Conservation (phyloP, 2,113 vertebrate genomes). For the Polyodon spathula region DNA sequence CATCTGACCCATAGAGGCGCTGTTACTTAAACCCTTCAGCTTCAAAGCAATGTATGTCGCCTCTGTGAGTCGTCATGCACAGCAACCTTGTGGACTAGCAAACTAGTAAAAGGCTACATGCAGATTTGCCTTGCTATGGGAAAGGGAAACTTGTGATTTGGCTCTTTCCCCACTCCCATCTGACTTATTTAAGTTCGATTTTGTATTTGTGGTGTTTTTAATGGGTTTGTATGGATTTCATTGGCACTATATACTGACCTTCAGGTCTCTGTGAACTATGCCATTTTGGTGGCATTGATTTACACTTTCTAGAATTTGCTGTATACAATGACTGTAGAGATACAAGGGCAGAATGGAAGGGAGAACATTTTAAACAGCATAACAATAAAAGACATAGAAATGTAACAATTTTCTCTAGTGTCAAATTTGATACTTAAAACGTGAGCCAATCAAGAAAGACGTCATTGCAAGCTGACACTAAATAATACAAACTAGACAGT, state of each 20-base stretch:
- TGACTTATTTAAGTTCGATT: not conserved
- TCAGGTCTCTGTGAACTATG: conserved; percentile 97
- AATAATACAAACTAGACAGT: too few relatives aligned
- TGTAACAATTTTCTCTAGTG: conserved; percentile 21
- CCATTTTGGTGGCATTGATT: conserved; percentile 94
- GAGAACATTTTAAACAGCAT: conserved; percentile 71
- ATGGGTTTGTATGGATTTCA: conserved; percentile 38
- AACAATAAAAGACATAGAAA: conserved; percentile 54
- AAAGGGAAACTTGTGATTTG: conserved; percentile 20
- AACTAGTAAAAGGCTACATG: conserved; percentile 65
- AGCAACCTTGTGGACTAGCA: conserved; percentile 55
- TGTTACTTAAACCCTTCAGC: not conserved
- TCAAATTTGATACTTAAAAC: not conserved
- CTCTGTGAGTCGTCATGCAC: conserved; percentile 45
- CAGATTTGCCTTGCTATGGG: conserved; percentile 36
- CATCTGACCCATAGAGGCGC: conserved; percentile 14
- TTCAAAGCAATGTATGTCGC: not conserved
- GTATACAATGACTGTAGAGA: conserved; percentile 96
- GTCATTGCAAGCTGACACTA: too few relatives aligned
- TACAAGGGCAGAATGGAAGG: conserved; percentile 74
- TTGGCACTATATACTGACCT: conserved; percentile 82
- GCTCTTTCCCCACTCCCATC: conserved; percentile 4
- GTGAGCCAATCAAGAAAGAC: too few relatives aligned
- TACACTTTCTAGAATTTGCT: conserved; percentile 99
- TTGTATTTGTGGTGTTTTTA: not conserved